phyloP scores from a whole-genome alignment of 2,888 invertebrate genomes.

The Drosophila mulleri region DNA sequence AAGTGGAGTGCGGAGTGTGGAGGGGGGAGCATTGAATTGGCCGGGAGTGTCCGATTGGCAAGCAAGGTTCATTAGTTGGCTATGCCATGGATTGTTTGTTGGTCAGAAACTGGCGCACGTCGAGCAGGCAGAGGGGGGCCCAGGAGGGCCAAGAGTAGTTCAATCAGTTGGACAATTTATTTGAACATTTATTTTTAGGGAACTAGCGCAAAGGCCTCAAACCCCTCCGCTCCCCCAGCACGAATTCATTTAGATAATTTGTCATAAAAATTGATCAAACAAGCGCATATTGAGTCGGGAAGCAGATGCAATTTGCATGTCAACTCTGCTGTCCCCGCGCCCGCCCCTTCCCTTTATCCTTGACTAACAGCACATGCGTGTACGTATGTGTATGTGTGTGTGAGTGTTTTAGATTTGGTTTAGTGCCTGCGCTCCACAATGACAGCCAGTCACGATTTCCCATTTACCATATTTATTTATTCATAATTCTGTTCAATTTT shows the following conservation, averaged over 20 bases:
- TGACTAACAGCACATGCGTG: constrained; percentile 38
- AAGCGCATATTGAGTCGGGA: constrained; percentile 64
- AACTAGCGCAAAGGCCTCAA: background rate
- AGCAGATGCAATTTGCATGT: constrained; percentile 78
- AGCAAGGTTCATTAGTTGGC: constrained; percentile 57
- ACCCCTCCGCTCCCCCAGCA: background rate
- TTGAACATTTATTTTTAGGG: constrained; percentile 5
- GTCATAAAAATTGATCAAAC: constrained; percentile 82
- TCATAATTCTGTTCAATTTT: constrained; percentile 68
- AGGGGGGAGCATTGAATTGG: background rate
- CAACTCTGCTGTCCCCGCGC: constrained; percentile 23
- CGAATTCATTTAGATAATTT: constrained; percentile 62
- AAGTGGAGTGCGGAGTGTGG: background rate
- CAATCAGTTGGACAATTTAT: constrained; percentile 39
- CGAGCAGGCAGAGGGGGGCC: background rate
- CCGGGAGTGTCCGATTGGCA: constrained; percentile 16
- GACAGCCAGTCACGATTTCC: constrained; percentile 78
- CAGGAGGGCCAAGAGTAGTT: background rate
- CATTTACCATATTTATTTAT: constrained; percentile 80
- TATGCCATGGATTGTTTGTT: constrained; percentile 31
- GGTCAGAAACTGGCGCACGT: constrained; percentile 49
- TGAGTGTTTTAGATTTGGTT: background rate
- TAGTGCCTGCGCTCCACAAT: constrained; percentile 42
- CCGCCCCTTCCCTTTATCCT: constrained; percentile 60
- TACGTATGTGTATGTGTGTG: constrained; percentile 22